Base-by-base conservation (phyloP, 2,888 invertebrate species). In the Drosophila rubida region DNA sequence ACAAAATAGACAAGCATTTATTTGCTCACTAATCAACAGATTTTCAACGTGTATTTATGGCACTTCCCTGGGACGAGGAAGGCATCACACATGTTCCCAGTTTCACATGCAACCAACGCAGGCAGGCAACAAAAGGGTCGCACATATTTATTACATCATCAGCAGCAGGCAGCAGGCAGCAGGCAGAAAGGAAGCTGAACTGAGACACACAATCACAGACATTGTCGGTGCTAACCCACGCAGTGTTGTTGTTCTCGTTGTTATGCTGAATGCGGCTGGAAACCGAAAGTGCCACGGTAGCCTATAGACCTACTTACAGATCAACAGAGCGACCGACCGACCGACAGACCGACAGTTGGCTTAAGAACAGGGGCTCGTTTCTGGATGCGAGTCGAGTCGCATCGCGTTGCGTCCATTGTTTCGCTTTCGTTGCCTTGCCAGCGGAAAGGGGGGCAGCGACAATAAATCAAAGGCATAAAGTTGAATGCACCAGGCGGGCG, bases 231-330 rank as follows among this genome's bases (percentile, higher is more conserved):
- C 22, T 30, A 55, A 65, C 67, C 60, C 61, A 65, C 60, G 69
- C 65, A 57, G 62, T 35, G 35, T 37, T 35, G 32, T 35, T 35
- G 32, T 35, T 11, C 6, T 11, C n/a, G 13, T 37, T 35, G 13
- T 6, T 4, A 2, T 49, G 55, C 51, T 53, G 59, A 50, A 13
- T 32, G 30, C 16, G 54, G 13, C 53, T 63, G 45, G 73, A 83
- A 87, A 87, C 76, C 64, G 89, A 89, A 89, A 89, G 89, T 89
- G 89, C 77, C 84, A 65, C 67, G 82, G 78, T 78, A 88, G 76
- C 87, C 90, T 85, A 89, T 87, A 89, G 84, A 89, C 89, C 89
- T 83, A 89, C 80, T 87, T 90, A 78, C 75, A 37, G 54, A 58
- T 61, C 61, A 37, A 42, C 59, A 57, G 45, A 48, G 13, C 22